Evolutionary conservation across 2,888 invertebrate genomes (phyloP).

Genomic region (Drosophila recens): DNA sequence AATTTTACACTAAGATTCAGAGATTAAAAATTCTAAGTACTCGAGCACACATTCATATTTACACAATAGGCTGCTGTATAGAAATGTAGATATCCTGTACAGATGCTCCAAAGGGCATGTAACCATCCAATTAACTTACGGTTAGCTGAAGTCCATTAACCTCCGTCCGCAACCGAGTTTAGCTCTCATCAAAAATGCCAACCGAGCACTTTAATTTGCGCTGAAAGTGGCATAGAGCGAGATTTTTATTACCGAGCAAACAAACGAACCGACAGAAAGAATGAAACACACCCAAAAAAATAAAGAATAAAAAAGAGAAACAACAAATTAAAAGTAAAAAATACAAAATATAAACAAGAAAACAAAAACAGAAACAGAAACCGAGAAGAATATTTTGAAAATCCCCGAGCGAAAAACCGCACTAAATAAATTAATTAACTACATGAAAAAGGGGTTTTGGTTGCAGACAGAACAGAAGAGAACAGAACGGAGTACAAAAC

Average conservation of each 20-base stretch:
- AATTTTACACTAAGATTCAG: too few relatives aligned
- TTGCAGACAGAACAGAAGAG: slow-evolving; percentile 47
- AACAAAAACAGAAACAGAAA: slow-evolving; percentile 37
- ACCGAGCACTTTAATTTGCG: slow-evolving; percentile 46
- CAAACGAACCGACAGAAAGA: slow-evolving; percentile 29
- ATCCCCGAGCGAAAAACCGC: slow-evolving; percentile 77
- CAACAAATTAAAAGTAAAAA: slow-evolving; percentile 36
- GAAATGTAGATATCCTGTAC: neutral
- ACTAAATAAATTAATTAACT: slow-evolving; percentile 83
- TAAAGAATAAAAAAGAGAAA: slow-evolving; percentile 11
- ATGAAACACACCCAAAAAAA: slow-evolving; percentile 7
- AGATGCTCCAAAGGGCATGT: neutral
- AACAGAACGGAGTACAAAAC: slow-evolving; percentile 35
- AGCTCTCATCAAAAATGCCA: slow-evolving; percentile 28
- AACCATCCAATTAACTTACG: slow-evolving; percentile 34
- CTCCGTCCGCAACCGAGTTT: slow-evolving; percentile 12
- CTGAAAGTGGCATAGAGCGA: slow-evolving; percentile 35
- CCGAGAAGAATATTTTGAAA: slow-evolving; percentile 63
- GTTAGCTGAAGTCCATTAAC: slow-evolving; percentile 33
- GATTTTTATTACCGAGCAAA: slow-evolving; percentile 35
- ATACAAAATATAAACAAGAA: slow-evolving; percentile 27
- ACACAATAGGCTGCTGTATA: too few relatives aligned
- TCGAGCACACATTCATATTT: neutral
- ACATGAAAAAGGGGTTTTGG: slow-evolving; percentile 67
- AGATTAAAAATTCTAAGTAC: neutral